phyloP scores from a whole-genome alignment of 2,888 invertebrate genomes.

The Lasioglossum lativentre region DNA sequence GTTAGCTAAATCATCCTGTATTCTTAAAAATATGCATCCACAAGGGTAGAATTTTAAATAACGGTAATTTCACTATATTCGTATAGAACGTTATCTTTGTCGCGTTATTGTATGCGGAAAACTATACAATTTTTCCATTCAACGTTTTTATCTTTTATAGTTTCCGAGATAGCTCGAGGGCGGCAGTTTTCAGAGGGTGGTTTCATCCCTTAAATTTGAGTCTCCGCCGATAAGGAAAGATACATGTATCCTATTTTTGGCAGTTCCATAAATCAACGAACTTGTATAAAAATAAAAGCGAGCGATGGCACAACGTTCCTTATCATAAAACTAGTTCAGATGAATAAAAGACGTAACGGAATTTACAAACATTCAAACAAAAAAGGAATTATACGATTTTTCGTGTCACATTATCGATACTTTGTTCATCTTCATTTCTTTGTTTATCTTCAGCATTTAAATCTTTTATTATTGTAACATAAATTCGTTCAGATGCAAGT shows the following conservation, averaged over 20 bases:
- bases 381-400: not conserved
- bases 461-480: no score
- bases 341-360: not conserved
- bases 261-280: not conserved
- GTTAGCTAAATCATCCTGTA: no score
- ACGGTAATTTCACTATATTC: not conserved
- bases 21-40: not conserved
- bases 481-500: no score
- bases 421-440: no score
- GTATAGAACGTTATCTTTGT: not conserved
- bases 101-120: not conserved
- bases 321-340: not conserved
- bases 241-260: conserved; percentile 4
- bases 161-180: conserved; percentile 1
- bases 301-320: not conserved
- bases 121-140: not conserved
- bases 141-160: not conserved
- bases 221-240: not conserved
- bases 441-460: no score
- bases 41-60: not conserved
- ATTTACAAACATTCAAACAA: no score
- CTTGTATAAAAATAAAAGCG: not conserved
- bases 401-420: no score
- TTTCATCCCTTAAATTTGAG: not conserved
- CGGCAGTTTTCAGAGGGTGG: not conserved